Conservation (phyloP, 2,888 invertebrate species). For the Isotomurus palustris region DNA sequence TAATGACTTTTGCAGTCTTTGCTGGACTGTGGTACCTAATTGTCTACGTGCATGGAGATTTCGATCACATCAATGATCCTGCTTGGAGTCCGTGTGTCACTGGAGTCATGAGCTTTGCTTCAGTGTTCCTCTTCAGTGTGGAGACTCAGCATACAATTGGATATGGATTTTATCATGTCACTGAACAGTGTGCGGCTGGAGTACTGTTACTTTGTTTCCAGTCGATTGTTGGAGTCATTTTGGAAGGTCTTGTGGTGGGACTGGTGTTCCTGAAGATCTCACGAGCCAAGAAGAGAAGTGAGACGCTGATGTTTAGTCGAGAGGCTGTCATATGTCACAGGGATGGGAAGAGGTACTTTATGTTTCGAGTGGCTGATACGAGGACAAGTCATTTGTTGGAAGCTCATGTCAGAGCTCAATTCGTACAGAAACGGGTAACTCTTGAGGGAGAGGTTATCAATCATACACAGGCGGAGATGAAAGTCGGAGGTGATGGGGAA, state of each 20-base stretch:
- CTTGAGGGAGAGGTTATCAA: constrained; percentile 39
- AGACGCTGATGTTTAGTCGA: constrained; percentile 73
- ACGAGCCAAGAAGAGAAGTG: constrained; percentile 82
- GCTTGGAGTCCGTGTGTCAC: constrained; percentile 52
- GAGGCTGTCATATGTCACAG: constrained; percentile 80
- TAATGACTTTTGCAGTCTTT: constrained; percentile 53
- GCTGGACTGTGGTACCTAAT: constrained; percentile 89
- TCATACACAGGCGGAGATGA: constrained; percentile 35
- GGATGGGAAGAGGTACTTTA: constrained; percentile 65
- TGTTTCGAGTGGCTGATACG: constrained; percentile 75
- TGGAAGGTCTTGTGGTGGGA: constrained; percentile 53
- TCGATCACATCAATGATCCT: constrained; percentile 49
- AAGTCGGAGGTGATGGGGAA: constrained; percentile 43
- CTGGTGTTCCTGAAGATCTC: constrained; percentile 83
- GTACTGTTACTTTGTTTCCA: constrained; percentile 37
- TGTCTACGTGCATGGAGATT: constrained; percentile 81
- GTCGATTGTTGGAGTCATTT: constrained; percentile 39
- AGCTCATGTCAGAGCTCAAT: constrained; percentile 36
- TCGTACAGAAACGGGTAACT: constrained; percentile 32
- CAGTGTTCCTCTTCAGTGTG: constrained; percentile 55
- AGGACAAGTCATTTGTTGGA: constrained; percentile 40
- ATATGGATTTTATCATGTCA: constrained; percentile 47
- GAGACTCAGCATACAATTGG: constrained; percentile 51
- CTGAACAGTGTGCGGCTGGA: constrained; percentile 30
- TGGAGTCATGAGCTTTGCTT: constrained; percentile 53